Evolutionary conservation across 2,888 invertebrate species (phyloP).

Genomic region (Salticus scenicus): DNA sequence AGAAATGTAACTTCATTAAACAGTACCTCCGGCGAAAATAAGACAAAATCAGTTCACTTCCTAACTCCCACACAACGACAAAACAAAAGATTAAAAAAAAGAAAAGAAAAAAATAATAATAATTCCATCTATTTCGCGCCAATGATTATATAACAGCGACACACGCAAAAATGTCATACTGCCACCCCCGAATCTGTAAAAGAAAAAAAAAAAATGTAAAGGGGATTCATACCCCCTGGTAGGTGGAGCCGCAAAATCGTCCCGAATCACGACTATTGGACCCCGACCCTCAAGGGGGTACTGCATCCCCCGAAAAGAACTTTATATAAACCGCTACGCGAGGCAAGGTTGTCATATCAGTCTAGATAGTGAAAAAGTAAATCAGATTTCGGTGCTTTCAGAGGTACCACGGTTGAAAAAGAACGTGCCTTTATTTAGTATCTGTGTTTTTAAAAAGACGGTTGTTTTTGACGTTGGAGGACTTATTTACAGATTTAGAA

Average conservation of each 20-base stretch:
- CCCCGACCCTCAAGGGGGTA: conserved; percentile 41
- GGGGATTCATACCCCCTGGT: conserved; percentile 22
- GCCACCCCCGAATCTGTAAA: conserved; percentile 8
- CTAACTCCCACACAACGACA: conserved; percentile 42
- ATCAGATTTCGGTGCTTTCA: background rate
- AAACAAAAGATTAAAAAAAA: conserved; percentile 25
- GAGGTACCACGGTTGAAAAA: too few relatives aligned
- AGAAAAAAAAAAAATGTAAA: background rate
- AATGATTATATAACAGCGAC: conserved; percentile 30
- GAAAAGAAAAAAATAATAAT: background rate
- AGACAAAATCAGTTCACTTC: conserved; percentile 31
- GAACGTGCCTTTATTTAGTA: too few relatives aligned
- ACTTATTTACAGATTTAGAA: too few relatives aligned
- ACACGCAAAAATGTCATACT: conserved; percentile 43
- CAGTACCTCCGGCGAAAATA: background rate
- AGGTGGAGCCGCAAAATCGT: conserved; percentile 57
- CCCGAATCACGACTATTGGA: conserved; percentile 51
- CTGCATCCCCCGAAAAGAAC: conserved; percentile 30
- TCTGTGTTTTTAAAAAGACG: background rate
- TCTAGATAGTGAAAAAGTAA: background rate
- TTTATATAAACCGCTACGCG: conserved; percentile 54
- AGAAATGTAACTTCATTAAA: too few relatives aligned
- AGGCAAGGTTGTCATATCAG: conserved; percentile 51
- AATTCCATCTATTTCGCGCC: conserved; percentile 15
- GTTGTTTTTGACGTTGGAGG: background rate